Evolutionary conservation across 2,797 vertebrate genomes (phyloP), one percentile per base, ranked within the genome.

Genomic region (Crax fasciolata): DNA sequence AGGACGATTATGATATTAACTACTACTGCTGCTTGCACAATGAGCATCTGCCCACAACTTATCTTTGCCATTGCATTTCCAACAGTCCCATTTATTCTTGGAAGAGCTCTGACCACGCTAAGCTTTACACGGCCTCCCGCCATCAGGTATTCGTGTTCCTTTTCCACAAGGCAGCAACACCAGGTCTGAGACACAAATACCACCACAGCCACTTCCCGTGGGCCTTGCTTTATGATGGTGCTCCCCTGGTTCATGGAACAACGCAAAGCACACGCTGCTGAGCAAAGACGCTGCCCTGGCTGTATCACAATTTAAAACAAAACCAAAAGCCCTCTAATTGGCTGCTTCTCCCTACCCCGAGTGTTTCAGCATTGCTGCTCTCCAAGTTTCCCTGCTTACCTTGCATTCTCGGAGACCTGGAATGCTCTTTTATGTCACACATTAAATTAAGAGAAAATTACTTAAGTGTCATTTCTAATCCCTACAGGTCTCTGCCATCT

Each of bases 391-490:
- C 70, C 75, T 73, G 75, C 59, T 52, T 71, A 85, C 57, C 76
- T 65, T 83, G 84, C 41, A 74, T 74, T 92, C 87, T 83, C 2
- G 57, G 65, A 67, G 68, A 55, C 61, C 75, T 83, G 65, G 51
- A 87, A 93, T 1, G 1, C 32, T 10, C 46, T 79, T 90, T 59
- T 46, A 9, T 6, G 30, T 58, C 52, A 70, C 3, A 1, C 3
- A 0, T 77, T 65, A 72, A 67, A 89, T 43, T 63, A 10, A 85
- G 79, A 83, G 65, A 80, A 92, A 93, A 84, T 71, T 35, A 73
- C 63, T 95, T 65, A 74, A 89, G 91, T 74, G 65, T 80, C 83
- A 92, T 86, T 91, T 77, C 79, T 85, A 87, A 94, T 82, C 85
- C 73, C 83, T 70, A 51, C 78, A 86, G 90, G 38, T 90, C 73